These are phyloP conservation scores for Propithecus deckenii DNA, from an alignment of 2,797 vertebrate genomes.

Conservation along the genomic window DNA sequence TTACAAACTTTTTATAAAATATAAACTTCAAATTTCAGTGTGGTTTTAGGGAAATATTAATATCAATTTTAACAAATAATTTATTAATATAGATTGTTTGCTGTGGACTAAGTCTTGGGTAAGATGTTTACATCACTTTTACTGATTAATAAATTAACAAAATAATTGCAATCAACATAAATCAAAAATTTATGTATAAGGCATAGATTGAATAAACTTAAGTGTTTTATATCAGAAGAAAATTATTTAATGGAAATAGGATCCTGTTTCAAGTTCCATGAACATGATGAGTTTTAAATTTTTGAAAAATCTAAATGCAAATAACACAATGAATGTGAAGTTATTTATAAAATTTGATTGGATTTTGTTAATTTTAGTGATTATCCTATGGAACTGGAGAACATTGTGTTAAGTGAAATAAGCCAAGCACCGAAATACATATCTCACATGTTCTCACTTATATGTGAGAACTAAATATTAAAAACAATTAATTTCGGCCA, in stretches of 20 bases:
- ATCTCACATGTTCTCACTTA: background rate
- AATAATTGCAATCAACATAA: background rate
- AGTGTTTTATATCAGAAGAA: background rate
- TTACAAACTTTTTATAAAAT: background rate
- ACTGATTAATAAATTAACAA: background rate
- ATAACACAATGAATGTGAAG: background rate
- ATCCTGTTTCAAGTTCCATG: background rate
- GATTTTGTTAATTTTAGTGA: conserved; percentile 22
- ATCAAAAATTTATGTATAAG: background rate
- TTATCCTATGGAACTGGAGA: background rate
- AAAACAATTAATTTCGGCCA: too few species aligned
- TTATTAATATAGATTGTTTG: background rate
- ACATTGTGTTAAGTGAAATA: background rate
- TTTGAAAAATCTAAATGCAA: background rate
- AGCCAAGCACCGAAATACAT: background rate
- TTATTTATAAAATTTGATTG: conserved; percentile 18
- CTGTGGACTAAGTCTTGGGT: background rate
- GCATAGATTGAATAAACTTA: background rate
- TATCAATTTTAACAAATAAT: background rate
- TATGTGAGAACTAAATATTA: background rate
- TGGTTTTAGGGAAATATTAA: background rate
- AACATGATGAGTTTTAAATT: background rate
- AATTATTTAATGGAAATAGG: conserved; percentile 36
- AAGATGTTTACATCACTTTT: background rate
- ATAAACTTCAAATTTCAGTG: background rate